Base-by-base conservation (phyloP, 2,797 vertebrate genomes). In the Anomalospiza imberbis region DNA sequence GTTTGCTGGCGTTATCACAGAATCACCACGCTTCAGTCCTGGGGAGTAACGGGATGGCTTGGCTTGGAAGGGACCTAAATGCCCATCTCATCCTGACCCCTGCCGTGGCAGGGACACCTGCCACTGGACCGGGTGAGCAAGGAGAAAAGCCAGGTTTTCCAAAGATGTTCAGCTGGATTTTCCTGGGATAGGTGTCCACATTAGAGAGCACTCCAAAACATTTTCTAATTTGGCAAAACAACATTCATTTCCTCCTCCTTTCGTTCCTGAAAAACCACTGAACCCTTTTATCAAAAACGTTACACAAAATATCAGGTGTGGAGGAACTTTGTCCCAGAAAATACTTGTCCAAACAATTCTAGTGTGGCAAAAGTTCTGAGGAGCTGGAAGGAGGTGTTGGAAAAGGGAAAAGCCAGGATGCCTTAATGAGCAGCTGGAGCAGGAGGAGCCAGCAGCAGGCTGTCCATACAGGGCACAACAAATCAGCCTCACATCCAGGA, bases 341-440 rank as follows among this genome's bases (percentile, higher is more conserved):
- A 48, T 25, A 47, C 71, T 55, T 65, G 40, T 51, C 74, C 54
- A 40, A 61, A 85, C 58, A 44, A 51, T 40, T 78, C 12, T 28
- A 75, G 50, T 31, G 72, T 93, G 94, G 94, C 71, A 85, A 22
- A 94, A 92, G 65, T 58, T 92, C 68, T 80, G 87, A 95, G 89
- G 45, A 72, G 36, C 29, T 14, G 42, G 48, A 68, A 62, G 62
- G 34, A 36, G n/a, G 28, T 2, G 4, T 5, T 84, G 77, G 68
- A 19, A 54, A 70, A 8, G 73, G 87, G 48, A 32, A 84, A 47
- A 62, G 14, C 45, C 10, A 0, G 24, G 58, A 29, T 55, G 57
- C 18, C 36, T 50, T 4, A 10, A 26, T 7, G 80, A 65, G 67
- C 75, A 63, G 55, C 60, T 44, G 63, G 74, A 58, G 85, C 24